Percentiles rank a stretch among this genome's conserved stretches.
Evolutionary conservation across 2,113 vertebrate genomes (phyloP).

Genomic region (Cryptotis parvus): DNA sequence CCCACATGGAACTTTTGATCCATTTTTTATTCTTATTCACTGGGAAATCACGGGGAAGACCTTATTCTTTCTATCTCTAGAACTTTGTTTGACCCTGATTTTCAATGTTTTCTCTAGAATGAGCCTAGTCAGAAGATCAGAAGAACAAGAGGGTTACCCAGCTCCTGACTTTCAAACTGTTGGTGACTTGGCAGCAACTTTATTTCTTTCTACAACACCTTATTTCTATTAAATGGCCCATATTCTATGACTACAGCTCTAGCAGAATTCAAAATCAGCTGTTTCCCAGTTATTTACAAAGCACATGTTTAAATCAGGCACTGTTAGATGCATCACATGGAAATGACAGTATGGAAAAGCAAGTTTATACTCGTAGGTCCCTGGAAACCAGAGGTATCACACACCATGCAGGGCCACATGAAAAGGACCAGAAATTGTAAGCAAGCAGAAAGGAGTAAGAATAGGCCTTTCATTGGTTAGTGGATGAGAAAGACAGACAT

Average conservation of each 20-base stretch:
- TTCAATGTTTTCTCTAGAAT: background rate
- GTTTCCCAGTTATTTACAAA: background rate
- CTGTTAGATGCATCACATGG: background rate
- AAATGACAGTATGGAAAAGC: background rate
- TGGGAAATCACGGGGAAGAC: background rate
- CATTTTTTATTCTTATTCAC: background rate
- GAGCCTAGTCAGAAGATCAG: background rate
- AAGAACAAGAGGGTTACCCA: too few relatives aligned
- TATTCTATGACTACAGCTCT: background rate
- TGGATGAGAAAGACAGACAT: background rate
- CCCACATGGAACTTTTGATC: accelerated
- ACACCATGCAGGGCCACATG: background rate
- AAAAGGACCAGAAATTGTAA: background rate
- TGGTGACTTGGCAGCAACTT: background rate
- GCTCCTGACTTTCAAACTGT: too few relatives aligned
- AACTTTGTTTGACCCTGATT: background rate
- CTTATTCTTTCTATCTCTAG: background rate
- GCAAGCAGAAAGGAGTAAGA: background rate
- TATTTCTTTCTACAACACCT: background rate
- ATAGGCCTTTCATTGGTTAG: background rate
- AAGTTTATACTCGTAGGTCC: constrained; percentile 12
- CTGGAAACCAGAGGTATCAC: background rate
- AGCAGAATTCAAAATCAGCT: background rate
- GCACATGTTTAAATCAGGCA: background rate
- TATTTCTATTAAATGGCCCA: background rate